A percentile compares a stretch with the other conserved stretches of the same genome.
Evolutionary conservation across 2,113 vertebrate genomes (phyloP).

Genomic region (Engystomops pustulosus): DNA sequence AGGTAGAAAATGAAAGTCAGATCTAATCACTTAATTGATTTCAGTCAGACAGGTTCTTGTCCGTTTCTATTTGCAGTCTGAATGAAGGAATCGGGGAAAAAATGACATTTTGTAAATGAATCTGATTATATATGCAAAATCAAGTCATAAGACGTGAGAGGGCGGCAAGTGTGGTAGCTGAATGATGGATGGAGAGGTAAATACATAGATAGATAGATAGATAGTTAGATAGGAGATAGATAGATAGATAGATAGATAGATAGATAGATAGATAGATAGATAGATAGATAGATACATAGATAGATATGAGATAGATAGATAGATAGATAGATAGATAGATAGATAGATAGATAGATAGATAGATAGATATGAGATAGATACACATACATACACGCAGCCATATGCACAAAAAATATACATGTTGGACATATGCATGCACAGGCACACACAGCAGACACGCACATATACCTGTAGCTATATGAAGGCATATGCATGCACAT

Average conservation of each 20-base stretch:
- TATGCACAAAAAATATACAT: no score
- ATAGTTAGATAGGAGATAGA: slow-evolving; percentile 9
- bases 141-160: neutral
- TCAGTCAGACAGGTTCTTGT: slow-evolving; percentile 8
- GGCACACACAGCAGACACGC: no score
- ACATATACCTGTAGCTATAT: no score
- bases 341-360: neutral
- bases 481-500: no score
- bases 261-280: slow-evolving; percentile 7
- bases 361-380: slow-evolving; percentile 11
- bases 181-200: neutral
- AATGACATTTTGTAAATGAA: slow-evolving; percentile 37
- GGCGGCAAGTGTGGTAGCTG: neutral
- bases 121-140: slow-evolving; percentile 36
- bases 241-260: slow-evolving; percentile 1
- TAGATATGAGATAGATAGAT: neutral
- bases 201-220: neutral
- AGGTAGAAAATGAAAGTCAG: slow-evolving; percentile 33
- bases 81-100: neutral
- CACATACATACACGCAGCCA: no score
- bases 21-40: slow-evolving; percentile 43
- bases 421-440: no score
- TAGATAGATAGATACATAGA: neutral
- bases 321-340: slow-evolving; percentile 10
- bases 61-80: slow-evolving; percentile 15